Evolutionary conservation across 2,113 vertebrate species (phyloP), one percentile per base, ranked within the genome.

Genomic region (Calidris pugnax): DNA sequence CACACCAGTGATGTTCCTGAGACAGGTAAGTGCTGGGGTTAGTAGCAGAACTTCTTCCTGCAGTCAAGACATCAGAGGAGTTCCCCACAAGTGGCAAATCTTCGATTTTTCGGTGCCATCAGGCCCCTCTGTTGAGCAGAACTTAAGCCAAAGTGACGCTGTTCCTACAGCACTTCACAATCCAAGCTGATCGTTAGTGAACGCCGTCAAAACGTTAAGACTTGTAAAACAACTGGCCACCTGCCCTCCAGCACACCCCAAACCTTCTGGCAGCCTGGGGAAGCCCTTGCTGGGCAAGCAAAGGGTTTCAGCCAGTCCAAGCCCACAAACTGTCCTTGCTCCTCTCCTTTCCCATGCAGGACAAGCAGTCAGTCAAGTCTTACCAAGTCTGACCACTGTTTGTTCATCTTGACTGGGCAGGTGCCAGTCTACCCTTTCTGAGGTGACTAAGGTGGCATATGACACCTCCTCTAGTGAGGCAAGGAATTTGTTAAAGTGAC

Each of bases 1-100:
- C 48, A 78, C 77, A 91, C 60, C 89, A 89, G 47, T 22, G 90
- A 90, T 66, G 86, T 57, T 93, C 94, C 91, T 75, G 77, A 95
- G 92, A 89, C 89, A 93, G 80, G 53, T 57, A 93, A 79, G 89
- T 79, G 90, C 89, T 73, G n/a, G 73, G 37, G 69, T 84, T 82
- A 79, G 73, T 50, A 85, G 89, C 50, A 93, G 81, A 96, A 91
- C 59, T 87, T 87, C 81, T 50, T 87, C 47, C 68, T 68, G 62
- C 53, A 82, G 83, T 85, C 74, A 89, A 68, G 56, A 68, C 32
- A 94, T 57, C 43, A 89, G 57, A 93, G 37, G 71, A 89, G 86
- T 59, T 95, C 71, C 74, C 63, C 55, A 66, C 14, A 81, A 53
- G 45, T 48, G 78, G 71, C 32, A 90, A 45, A 72, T 22, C 53